phyloP scores from a whole-genome alignment of 1,140 invertebrate species.

The Conus betulinus region DNA sequence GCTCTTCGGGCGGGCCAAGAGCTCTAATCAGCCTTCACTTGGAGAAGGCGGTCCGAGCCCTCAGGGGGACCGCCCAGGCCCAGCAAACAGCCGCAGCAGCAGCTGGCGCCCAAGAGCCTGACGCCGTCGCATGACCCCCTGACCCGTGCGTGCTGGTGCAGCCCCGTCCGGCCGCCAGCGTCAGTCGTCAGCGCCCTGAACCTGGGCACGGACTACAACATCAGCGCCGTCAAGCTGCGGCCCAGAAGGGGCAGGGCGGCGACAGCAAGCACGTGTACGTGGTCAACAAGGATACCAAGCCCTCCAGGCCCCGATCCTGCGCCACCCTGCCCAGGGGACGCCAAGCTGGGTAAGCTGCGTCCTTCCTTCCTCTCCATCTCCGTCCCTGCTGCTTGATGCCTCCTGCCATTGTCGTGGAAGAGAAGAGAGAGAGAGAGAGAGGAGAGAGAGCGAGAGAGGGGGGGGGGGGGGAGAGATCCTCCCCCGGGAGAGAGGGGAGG shows the following conservation, averaged over 20 bases:
- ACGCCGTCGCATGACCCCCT: background rate
- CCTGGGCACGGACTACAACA: constrained; percentile 44
- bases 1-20: constrained; percentile 45
- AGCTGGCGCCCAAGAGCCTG: no score
- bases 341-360: constrained; percentile 52
- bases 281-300: constrained; percentile 44
- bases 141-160: constrained; percentile 32
- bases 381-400: background rate
- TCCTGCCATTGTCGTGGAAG: background rate
- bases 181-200: constrained; percentile 47
- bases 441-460: no score
- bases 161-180: constrained; percentile 45
- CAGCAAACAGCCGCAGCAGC: background rate
- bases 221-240: constrained; percentile 49
- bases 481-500: no score
- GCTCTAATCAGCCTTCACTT: constrained; percentile 43
- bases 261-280: constrained; percentile 45
- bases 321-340: constrained; percentile 57
- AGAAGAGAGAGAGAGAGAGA: background rate
- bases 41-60: constrained; percentile 10
- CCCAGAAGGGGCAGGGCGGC: constrained; percentile 40
- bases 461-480: no score
- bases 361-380: background rate
- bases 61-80: background rate
- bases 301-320: constrained; percentile 38